Evolutionary conservation across 1,140 invertebrate genomes (phyloP).

Genomic region (Drosophila simulans): DNA sequence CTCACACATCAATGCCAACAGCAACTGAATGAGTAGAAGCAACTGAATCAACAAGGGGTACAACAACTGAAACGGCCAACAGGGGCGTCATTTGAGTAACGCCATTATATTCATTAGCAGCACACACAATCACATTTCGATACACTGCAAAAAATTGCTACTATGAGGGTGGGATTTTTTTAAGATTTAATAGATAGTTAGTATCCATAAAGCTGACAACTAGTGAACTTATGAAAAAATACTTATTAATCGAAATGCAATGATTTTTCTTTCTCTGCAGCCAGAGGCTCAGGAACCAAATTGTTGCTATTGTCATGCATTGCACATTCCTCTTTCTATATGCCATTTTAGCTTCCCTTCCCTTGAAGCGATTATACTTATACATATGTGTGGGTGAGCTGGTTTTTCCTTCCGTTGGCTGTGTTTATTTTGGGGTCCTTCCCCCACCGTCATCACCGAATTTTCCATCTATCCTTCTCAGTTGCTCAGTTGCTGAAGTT

Average conservation of each 20-base stretch:
- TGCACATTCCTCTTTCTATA: slow-evolving; percentile 37
- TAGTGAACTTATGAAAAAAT: neutral
- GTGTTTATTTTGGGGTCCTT: slow-evolving; percentile 69
- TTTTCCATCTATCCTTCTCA: slow-evolving; percentile 9
- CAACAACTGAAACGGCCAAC: slow-evolving; percentile 28
- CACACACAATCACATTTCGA: slow-evolving; percentile 26
- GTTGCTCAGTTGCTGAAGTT: slow-evolving; percentile 23
- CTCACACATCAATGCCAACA: slow-evolving; percentile 68
- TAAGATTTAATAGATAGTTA: too few species aligned
- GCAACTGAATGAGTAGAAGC: slow-evolving; percentile 31
- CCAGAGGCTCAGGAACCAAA: slow-evolving; percentile 35
- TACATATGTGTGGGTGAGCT: slow-evolving; percentile 32
- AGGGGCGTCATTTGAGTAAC: slow-evolving; percentile 70
- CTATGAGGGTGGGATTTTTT: too few species aligned
- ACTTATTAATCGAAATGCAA: neutral
- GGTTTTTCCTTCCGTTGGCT: slow-evolving; percentile 44
- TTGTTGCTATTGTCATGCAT: slow-evolving; percentile 80
- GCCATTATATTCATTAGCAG: slow-evolving; percentile 81
- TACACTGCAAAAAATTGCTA: neutral
- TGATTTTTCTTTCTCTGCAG: neutral
- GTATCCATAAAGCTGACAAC: too few species aligned
- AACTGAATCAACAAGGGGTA: slow-evolving; percentile 20
- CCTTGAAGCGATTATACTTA: slow-evolving; percentile 56
- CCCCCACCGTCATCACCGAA: slow-evolving; percentile 3
- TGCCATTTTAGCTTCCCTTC: slow-evolving; percentile 8